Percentiles rank a stretch among this genome's conserved stretches.
Conservation (phyloP, 2,113 vertebrate species). For the Ginglymostoma cirratum region DNA sequence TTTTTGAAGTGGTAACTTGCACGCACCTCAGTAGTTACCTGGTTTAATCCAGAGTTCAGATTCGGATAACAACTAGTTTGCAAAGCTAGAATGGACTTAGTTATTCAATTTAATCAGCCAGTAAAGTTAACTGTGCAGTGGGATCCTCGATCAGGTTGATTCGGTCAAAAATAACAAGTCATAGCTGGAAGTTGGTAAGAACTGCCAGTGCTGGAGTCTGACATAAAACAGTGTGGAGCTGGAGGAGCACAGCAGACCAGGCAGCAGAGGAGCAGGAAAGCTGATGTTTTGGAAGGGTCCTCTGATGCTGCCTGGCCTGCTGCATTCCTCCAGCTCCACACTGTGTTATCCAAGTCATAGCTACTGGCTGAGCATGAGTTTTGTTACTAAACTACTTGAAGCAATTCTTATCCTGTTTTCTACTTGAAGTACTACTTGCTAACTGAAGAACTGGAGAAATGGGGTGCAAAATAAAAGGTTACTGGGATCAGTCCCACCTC, state of each 20-base stretch:
- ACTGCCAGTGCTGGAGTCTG: too few species aligned
- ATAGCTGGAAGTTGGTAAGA: background rate
- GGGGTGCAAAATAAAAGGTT: background rate
- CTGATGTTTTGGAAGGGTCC: too few species aligned
- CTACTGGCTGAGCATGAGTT: background rate
- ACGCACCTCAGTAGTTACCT: background rate
- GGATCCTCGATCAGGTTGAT: background rate
- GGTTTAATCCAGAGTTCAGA: background rate
- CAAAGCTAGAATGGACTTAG: background rate
- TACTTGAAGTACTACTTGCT: background rate
- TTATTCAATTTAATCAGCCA: background rate
- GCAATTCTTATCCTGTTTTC: background rate
- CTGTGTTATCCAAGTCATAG: background rate
- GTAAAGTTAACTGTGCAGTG: background rate
- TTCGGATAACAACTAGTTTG: background rate
- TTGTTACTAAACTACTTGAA: background rate
- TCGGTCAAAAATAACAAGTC: too few species aligned
- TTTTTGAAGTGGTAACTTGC: background rate
- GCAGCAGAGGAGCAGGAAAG: too few species aligned
- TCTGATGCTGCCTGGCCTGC: too few species aligned
- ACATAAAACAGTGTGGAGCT: too few species aligned
- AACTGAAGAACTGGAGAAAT: background rate
- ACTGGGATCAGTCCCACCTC: background rate
- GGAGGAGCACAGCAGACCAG: too few species aligned
- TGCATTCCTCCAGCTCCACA: too few species aligned